These are phyloP conservation scores for Aptenodytes forsteri DNA, from an alignment of 2,113 vertebrate species.

Conservation along the genomic window DNA sequence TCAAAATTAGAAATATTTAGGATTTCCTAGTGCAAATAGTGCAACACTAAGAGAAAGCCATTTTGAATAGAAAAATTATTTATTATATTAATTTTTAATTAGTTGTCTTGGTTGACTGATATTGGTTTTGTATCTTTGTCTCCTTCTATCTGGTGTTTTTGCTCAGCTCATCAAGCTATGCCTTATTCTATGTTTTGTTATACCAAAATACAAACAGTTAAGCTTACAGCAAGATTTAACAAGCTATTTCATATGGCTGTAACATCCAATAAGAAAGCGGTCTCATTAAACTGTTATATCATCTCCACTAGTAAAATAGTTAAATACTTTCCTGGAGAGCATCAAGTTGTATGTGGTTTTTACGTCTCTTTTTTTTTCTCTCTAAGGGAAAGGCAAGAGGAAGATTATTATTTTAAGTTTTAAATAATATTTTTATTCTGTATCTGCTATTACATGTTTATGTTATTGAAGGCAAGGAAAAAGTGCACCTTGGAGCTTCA, in stretches of 20 bases:
- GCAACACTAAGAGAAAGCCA: neutral
- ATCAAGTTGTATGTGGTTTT: neutral
- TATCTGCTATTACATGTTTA: neutral
- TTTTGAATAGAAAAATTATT: neutral
- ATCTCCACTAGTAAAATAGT: neutral
- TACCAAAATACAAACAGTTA: neutral
- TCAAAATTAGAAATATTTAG: neutral
- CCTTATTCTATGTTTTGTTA: neutral
- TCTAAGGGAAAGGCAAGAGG: neutral
- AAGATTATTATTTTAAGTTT: neutral
- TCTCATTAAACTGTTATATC: neutral
- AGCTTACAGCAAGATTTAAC: neutral
- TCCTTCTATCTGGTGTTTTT: neutral
- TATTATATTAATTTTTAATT: neutral
- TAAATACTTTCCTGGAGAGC: neutral
- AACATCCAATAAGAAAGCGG: neutral
- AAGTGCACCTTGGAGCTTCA: neutral
- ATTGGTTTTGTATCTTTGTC: neutral
- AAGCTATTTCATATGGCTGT: neutral
- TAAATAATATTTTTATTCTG: neutral
- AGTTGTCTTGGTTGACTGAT: neutral
- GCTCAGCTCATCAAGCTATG: neutral
- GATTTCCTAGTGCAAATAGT: neutral
- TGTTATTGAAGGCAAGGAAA: neutral
- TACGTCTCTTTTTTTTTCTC: neutral